Evolutionary conservation across 2,797 vertebrate species (phyloP).

Genomic region (Myripristis jacobus): DNA sequence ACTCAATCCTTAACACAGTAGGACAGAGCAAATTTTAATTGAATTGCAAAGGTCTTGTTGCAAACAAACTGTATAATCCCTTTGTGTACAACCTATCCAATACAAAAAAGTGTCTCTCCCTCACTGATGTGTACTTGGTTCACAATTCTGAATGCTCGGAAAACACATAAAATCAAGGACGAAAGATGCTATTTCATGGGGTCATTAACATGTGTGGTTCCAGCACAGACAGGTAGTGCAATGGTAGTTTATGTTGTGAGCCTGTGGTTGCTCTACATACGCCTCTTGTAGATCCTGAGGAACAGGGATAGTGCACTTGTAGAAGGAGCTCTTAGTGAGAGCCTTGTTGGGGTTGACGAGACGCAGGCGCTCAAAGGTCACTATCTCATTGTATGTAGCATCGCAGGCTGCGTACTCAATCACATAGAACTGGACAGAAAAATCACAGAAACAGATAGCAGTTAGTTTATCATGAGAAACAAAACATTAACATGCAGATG

Average conservation of each 20-base stretch:
- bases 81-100: no score
- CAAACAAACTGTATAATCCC: no score
- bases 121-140: not conserved
- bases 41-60: no score
- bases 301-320: conserved; percentile 94
- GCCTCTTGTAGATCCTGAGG: conserved; percentile 95
- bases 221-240: not conserved
- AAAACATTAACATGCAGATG: not conserved
- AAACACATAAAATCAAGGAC: not conserved
- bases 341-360: conserved; percentile 95
- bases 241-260: not conserved
- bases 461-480: no score
- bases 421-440: conserved; percentile 91
- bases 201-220: not conserved
- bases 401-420: conserved; percentile 99
- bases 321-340: conserved; percentile 93
- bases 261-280: conserved; percentile 81
- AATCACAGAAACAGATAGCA: not conserved
- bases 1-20: not conserved
- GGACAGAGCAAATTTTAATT: no score
- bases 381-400: conserved; percentile 98
- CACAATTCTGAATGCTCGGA: no score
- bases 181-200: not conserved
- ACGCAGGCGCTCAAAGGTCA: conserved; percentile 96
- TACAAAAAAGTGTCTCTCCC: no score